phyloP scores from a whole-genome alignment of 2,113 vertebrate genomes.

The Osmerus mordax region DNA sequence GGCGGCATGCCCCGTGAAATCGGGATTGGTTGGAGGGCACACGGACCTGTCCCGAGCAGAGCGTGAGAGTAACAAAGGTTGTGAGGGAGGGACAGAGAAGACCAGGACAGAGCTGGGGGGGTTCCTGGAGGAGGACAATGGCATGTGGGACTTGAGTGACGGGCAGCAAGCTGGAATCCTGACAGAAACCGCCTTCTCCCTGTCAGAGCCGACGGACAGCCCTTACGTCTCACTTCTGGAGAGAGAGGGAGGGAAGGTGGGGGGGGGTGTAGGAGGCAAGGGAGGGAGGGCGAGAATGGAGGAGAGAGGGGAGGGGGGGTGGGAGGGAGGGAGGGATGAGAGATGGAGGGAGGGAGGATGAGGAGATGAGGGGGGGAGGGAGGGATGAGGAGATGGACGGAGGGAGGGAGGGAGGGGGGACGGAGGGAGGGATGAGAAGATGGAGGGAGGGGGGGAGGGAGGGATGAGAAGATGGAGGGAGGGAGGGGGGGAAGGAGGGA shows the following conservation, averaged over 20 bases:
- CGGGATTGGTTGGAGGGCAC: constrained; percentile 68
- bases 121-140: too few species aligned
- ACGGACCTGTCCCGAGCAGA: too few species aligned
- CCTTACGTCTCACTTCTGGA: too few species aligned
- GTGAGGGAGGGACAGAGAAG: too few species aligned
- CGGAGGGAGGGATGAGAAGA: constrained; percentile 28
- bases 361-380: constrained; percentile 52
- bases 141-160: too few species aligned
- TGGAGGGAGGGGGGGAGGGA: constrained; percentile 38
- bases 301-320: constrained; percentile 20
- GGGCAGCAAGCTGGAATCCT: too few species aligned
- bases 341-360: constrained; percentile 53
- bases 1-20: constrained; percentile 72
- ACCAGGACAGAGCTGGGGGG: too few species aligned
- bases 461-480: constrained; percentile 64
- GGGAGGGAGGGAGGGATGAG: constrained; percentile 32
- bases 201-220: too few species aligned
- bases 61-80: too few species aligned
- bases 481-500: constrained; percentile 33
- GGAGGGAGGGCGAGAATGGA: not conserved
- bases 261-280: too few species aligned
- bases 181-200: too few species aligned
- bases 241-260: too few species aligned
- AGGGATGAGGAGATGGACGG: constrained; percentile 49
- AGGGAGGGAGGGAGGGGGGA: constrained; percentile 54